Evolutionary conservation across 2,797 vertebrate species (phyloP), one percentile per base, ranked within the genome.

Genomic region (Columba guinea): DNA sequence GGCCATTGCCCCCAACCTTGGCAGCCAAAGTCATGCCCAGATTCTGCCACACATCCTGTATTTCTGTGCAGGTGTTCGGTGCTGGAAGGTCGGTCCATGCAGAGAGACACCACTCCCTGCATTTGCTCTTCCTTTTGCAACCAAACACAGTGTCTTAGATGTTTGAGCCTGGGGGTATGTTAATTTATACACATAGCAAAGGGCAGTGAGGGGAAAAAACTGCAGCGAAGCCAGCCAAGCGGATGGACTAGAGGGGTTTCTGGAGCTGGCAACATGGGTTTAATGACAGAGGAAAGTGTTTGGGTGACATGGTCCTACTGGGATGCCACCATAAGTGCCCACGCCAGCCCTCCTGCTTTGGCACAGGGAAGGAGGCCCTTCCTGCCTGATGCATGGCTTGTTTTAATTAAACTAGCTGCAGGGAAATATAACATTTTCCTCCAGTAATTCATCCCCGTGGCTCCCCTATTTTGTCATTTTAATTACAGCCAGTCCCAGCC

Each of bases 401-500:
- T 84, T 89, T 74, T n/a, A 94, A 96, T 96, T 94, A 92, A 96
- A 94, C 67, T 63, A 91, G 80, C 95, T 80, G 60, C 20, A 81
- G 93, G 93, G 64, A 91, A 94, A 94, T 94, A 60, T 4, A 92
- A 58, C 67, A 17, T 68, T 87, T 85, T 74, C 91, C 75, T 89
- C 75, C 89, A 20, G 65, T 91, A 88, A 84, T 89, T 95, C 95
- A 95, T 95, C 84, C 90, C 93, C 34, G 3, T 1, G 51, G 83
- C 70, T 84, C 53, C 78, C 90, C n/a, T 80, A 7, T 89, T 95
- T 69, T 95, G 96, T 94, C 95, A 82, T 93, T 95, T 97, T 97
- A 96, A 97, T 97, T 97, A 97, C 96, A 97, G 90, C 41, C 21
- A 30, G 81, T 35, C 48, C 88, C 49, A 68, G 90, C 90, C 79